A percentile compares a stretch with the other conserved stretches of the same genome.
phyloP scores from a whole-genome alignment of 2,113 vertebrate species.

The Syngnathus floridae region DNA sequence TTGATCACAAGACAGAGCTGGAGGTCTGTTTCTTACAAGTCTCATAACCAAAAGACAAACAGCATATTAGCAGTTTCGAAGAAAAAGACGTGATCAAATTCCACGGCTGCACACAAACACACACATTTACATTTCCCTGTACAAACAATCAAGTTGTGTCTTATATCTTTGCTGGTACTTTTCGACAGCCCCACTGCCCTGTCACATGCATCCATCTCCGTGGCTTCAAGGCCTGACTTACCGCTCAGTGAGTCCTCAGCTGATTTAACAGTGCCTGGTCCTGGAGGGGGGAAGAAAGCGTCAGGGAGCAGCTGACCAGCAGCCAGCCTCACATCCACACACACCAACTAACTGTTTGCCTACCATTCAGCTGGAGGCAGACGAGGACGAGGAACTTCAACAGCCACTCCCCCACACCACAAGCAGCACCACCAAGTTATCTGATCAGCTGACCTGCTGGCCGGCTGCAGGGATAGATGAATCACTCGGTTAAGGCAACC shows the following conservation, averaged over 20 bases:
- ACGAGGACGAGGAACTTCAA: slow-evolving; percentile 16
- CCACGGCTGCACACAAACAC: slow-evolving; percentile 3
- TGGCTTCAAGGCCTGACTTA: slow-evolving; percentile 26
- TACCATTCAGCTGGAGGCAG: slow-evolving; percentile 35
- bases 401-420: slow-evolving; percentile 31
- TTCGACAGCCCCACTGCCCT: slow-evolving; percentile 1
- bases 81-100: slow-evolving; percentile 28
- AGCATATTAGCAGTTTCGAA: slow-evolving; percentile 10
- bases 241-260: slow-evolving; percentile 50
- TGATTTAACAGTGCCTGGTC: slow-evolving; percentile 41
- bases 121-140: neutral
- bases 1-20: slow-evolving; percentile 23
- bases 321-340: slow-evolving; percentile 43
- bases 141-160: slow-evolving; percentile 2
- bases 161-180: neutral
- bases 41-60: slow-evolving; percentile 22
- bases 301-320: slow-evolving; percentile 38
- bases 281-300: slow-evolving; percentile 31
- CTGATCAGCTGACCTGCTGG: slow-evolving; percentile 48
- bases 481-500: slow-evolving; percentile 3
- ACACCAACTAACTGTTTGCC: slow-evolving; percentile 13
- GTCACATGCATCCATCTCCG: slow-evolving; percentile 20
- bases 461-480: slow-evolving; percentile 33
- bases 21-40: neutral
- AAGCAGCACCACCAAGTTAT: neutral